Evolutionary conservation across 2,797 vertebrate species (phyloP), one percentile per base, ranked within the genome.

Genomic region (Hypotaenidia philippensis): DNA sequence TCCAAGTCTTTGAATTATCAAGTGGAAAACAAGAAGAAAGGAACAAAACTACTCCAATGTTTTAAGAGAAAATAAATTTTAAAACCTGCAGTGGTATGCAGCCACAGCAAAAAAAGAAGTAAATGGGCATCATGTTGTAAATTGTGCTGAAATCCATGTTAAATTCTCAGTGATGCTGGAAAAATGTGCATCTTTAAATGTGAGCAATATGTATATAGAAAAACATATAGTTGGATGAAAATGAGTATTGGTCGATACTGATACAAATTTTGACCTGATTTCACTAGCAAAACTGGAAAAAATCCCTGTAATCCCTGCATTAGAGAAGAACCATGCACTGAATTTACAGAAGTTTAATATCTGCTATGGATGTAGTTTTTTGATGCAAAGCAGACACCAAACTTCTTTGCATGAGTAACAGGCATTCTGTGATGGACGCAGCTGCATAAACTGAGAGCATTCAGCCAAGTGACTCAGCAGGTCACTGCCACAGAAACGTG

Each of bases 361-460:
- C 52, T 45, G 13, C 47, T 74, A 5, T 10, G 31, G 36, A 18
- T 56, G 49, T 29, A 79, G 38, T 6, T 72, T 80, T 78, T 83
- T 72, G 71, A 88, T 71, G 61, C 74, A 84, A 97, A 96, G 79
- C 63, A 87, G 85, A 82, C 49, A 81, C 41, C 74, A 56, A 96
- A 53, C 50, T 80, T 49, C 64, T 86, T 81, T 71, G 89, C 25
- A 36, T 53, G 91, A 93, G 81, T 87, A 94, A 85, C 76, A 66
- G 41, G 50, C 1, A 6, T 75, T 93, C 83, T 78, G 26, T 26
- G 72, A 79, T 85, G 59, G 64, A 61, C 0, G 0, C 95, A 97
- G 93, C 93, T 98, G 94, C 75, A 69, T 56, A 94, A 97, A 93
- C 71, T 82, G 41, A 84, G n/a, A 71, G 19, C 68, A 83, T 83